These are phyloP conservation scores for Eugnorisma glareosa DNA, from an alignment of 2,888 invertebrate species.

Conservation along the genomic window DNA sequence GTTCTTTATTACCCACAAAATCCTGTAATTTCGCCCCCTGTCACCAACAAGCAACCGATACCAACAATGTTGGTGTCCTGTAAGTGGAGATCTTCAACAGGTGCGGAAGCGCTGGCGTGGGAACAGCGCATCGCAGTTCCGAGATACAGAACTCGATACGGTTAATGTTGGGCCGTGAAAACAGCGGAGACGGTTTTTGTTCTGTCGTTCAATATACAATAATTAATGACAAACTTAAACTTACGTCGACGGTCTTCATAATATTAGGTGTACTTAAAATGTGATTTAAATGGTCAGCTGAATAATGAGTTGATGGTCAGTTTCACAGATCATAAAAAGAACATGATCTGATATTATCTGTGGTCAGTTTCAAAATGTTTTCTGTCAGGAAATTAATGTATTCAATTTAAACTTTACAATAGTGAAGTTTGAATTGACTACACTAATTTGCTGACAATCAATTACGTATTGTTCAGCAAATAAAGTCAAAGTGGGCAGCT, in stretches of 20 bases:
- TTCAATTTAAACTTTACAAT: no score
- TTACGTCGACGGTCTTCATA: no score
- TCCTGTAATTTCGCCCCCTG: background rate
- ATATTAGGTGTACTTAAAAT: background rate
- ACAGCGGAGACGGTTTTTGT: background rate
- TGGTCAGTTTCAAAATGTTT: no score
- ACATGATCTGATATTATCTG: no score
- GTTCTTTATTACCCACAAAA: background rate
- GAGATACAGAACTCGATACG: conserved; percentile 68
- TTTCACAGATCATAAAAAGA: no score
- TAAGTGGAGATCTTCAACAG: conserved; percentile 71
- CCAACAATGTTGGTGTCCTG: conserved; percentile 63
- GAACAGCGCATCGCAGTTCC: conserved; percentile 66
- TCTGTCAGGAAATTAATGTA: no score
- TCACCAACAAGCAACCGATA: conserved; percentile 11
- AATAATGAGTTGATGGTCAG: background rate
- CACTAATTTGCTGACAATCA: no score
- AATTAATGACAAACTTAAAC: background rate
- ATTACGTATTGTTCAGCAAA: no score
- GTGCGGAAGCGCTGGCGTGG: conserved; percentile 75
- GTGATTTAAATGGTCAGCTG: background rate
- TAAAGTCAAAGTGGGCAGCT: background rate
- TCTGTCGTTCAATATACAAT: background rate
- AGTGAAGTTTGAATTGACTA: no score
- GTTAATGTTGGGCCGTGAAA: conserved; percentile 22